Evolutionary conservation across 2,888 invertebrate species (phyloP).

Genomic region (Pyrgus malvae): DNA sequence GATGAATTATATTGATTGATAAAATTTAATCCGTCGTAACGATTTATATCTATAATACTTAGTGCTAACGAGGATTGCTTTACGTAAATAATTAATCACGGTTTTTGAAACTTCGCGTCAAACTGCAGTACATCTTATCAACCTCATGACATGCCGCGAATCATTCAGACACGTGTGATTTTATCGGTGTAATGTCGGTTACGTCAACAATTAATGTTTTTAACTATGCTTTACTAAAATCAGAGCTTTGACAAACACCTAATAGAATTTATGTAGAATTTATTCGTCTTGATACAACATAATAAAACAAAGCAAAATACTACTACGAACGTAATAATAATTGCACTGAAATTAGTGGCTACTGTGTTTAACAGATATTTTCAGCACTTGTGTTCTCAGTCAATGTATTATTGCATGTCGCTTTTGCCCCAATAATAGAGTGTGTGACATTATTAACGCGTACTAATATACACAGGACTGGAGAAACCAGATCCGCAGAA

Average conservation of each 20-base stretch:
- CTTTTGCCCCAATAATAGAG: constrained; percentile 1
- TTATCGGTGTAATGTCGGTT: neutral
- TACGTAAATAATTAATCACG: neutral
- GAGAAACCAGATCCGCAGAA: constrained; percentile 68
- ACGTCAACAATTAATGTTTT: too few species aligned
- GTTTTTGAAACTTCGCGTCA: neutral
- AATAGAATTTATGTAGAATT: too few species aligned
- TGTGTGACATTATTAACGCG: constrained; percentile 43
- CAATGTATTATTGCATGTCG: constrained; percentile 10
- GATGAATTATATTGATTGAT: too few species aligned
- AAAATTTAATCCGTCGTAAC: too few species aligned
- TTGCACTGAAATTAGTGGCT: neutral
- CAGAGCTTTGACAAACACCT: too few species aligned
- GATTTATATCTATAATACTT: neutral
- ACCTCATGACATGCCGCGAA: neutral
- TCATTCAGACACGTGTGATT: neutral
- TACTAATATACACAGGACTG: constrained; percentile 69
- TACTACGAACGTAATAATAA: too few species aligned
- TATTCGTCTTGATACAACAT: too few species aligned
- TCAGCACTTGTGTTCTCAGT: neutral
- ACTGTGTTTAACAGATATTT: neutral
- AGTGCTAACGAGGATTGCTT: neutral
- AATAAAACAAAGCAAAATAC: too few species aligned
- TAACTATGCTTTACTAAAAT: too few species aligned
- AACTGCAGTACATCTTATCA: constrained; percentile 1